Conservation (phyloP, 2,113 vertebrate genomes). For the Ranitomeya variabilis region DNA sequence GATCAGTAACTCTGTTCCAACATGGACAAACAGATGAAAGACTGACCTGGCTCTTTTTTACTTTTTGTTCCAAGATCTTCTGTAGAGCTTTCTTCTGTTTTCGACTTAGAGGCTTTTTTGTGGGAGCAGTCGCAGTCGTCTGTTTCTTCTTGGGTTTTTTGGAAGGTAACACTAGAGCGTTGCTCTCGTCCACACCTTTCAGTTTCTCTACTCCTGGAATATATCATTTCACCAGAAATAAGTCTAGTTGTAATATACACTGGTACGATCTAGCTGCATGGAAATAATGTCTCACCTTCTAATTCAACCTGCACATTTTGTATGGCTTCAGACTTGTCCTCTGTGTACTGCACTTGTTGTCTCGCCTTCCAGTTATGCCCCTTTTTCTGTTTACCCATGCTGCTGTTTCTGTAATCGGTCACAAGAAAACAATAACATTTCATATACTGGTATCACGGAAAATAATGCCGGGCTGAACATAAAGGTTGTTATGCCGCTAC, state of each 20-base stretch:
- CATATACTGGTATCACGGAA: not conserved
- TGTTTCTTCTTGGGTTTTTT: slow-evolving; percentile 78
- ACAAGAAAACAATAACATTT: not conserved
- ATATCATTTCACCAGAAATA: not conserved
- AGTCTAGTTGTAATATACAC: not conserved
- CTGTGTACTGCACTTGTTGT: slow-evolving; percentile 46
- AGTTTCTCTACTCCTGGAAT: slow-evolving; percentile 71
- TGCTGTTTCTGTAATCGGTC: not conserved
- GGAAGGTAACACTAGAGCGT: slow-evolving; percentile 83
- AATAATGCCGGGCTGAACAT: not conserved
- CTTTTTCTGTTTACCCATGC: slow-evolving; percentile 82
- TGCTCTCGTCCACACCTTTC: slow-evolving; percentile 89
- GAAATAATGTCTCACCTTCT: slow-evolving; percentile 62
- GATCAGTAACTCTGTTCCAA: too few relatives aligned
- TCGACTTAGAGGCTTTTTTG: slow-evolving; percentile 84
- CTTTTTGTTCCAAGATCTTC: slow-evolving; percentile 89
- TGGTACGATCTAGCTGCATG: not conserved
- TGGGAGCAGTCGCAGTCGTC: slow-evolving; percentile 33
- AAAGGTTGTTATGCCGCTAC: not conserved
- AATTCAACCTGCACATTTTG: slow-evolving; percentile 70
- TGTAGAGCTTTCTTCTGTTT: slow-evolving; percentile 86
- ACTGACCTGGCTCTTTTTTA: slow-evolving; percentile 87
- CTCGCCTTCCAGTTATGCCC: slow-evolving; percentile 87
- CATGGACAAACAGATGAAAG: not conserved
- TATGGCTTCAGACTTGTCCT: slow-evolving; percentile 53